Evolutionary conservation across 2,797 vertebrate species (phyloP).

Genomic region (Amphiprion clarkii): DNA sequence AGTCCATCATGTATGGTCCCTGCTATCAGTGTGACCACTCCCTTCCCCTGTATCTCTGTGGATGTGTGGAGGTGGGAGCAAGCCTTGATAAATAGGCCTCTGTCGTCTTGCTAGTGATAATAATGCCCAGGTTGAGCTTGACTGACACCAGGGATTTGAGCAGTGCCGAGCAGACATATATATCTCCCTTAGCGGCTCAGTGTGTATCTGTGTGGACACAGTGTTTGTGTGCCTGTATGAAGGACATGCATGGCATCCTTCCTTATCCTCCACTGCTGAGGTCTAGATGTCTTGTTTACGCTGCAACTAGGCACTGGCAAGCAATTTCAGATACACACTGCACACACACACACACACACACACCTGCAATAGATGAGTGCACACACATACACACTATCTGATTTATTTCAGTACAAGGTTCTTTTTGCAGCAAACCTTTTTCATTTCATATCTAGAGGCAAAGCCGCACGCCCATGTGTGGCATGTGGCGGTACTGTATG

Average conservation of each 20-base stretch:
- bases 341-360: background rate
- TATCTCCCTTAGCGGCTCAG: conserved; percentile 67
- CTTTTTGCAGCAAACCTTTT: conserved; percentile 44
- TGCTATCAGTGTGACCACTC: conserved; percentile 59
- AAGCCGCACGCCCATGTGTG: conserved; percentile 36
- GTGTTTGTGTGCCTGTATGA: conserved; percentile 15
- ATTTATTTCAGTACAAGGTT: conserved; percentile 63
- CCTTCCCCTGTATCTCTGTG: conserved; percentile 61
- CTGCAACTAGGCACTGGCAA: conserved; percentile 64
- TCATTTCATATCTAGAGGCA: conserved; percentile 62
- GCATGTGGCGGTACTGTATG: conserved; percentile 8
- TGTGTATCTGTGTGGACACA: conserved; percentile 33
- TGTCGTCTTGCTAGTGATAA: conserved; percentile 80
- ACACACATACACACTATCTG: conserved; percentile 47
- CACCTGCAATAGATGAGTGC: conserved; percentile 26
- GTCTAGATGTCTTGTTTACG: conserved; percentile 84
- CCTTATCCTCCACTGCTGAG: conserved; percentile 76
- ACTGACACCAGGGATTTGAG: conserved; percentile 82
- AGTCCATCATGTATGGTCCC: conserved; percentile 52
- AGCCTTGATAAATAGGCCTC: conserved; percentile 77
- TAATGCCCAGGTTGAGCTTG: conserved; percentile 83
- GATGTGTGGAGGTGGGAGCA: conserved; percentile 59
- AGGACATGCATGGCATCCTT: conserved; percentile 77
- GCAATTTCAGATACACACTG: conserved; percentile 77
- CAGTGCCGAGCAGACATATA: conserved; percentile 73